phyloP scores from a whole-genome alignment of 2,113 vertebrate species.

The Centropristis striata region DNA sequence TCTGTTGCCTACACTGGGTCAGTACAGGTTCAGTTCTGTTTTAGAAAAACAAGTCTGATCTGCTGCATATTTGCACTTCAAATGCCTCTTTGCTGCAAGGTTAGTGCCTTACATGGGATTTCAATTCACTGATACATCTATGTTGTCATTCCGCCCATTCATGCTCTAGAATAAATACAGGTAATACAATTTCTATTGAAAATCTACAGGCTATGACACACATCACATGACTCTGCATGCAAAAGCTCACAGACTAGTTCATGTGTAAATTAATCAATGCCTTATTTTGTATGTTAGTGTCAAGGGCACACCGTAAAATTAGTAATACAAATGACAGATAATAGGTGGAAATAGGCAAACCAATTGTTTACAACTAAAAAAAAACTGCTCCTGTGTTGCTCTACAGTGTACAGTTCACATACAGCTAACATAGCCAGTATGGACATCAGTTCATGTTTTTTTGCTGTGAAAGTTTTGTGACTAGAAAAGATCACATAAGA shows the following conservation, averaged over 20 bases:
- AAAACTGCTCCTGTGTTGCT: background rate
- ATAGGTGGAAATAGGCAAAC: background rate
- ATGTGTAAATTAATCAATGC: background rate
- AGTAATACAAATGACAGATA: background rate
- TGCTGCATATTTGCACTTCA: slow-evolving; percentile 24
- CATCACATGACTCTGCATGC: background rate
- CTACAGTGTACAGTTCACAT: background rate
- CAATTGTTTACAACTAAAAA: background rate
- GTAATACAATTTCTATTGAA: background rate
- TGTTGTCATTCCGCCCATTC: background rate
- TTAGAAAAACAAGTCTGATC: slow-evolving; percentile 38
- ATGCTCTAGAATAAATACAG: background rate
- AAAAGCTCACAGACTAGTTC: background rate
- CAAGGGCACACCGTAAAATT: background rate
- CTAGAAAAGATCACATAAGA: background rate
- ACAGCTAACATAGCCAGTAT: background rate
- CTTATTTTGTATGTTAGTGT: background rate
- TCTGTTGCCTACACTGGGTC: slow-evolving; percentile 25
- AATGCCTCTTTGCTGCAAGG: background rate
- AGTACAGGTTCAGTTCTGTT: slow-evolving; percentile 10
- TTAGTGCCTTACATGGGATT: background rate
- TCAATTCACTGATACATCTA: background rate
- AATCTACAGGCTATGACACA: background rate
- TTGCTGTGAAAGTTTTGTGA: background rate
- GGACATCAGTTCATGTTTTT: background rate